Evolutionary conservation across 2,888 invertebrate species (phyloP), one percentile per base, ranked within the genome.

Genomic region (Lasioglossum malachurum): DNA sequence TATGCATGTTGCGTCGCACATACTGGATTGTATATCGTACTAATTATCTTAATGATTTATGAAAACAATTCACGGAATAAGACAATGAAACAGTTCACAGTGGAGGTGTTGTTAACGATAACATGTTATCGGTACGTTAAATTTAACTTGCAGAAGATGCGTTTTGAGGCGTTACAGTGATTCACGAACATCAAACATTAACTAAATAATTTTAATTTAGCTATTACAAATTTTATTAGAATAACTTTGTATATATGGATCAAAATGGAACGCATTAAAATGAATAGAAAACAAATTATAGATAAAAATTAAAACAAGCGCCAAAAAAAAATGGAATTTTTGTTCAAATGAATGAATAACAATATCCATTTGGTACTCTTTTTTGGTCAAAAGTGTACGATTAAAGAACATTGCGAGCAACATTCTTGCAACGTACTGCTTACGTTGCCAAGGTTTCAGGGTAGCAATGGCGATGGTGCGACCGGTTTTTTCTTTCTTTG

Each of bases 401-500:
- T 14, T 16, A 73, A 19, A 60, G 74, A 46, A 5, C n/a, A 60
- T 82, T 49, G 27, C 16, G 14, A 49, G 31, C 8, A 64, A 64
- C 44, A 79, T 73, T 44, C 35, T 44, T 41, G n/a, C 38, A 60
- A 64, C 46, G 12, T 35, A 31, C 31, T 31, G 7, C 35, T 16
- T 41, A 8, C 44, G 41, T 41, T 38, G 23, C 49, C 49, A 69
- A 75, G 38, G 53, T 78, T 60, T 67, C 46, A 31, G 44, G 41
- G 49, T 16, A 4, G 64, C 19, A 23, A 60, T 16, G 35, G 46
- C 49, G 38, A 67, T 35, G 46, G 75, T 44, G 49, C 35, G 16
- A 41, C 73, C 53, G 44, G 67, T 49, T 46, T 75, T 84, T 75
- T 38, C 46, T 23, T 57, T 78, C 4, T 72, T 67, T 64, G 5